Evolutionary conservation across 2,797 vertebrate genomes (phyloP).

Genomic region (Sebastes taczanowskii): DNA sequence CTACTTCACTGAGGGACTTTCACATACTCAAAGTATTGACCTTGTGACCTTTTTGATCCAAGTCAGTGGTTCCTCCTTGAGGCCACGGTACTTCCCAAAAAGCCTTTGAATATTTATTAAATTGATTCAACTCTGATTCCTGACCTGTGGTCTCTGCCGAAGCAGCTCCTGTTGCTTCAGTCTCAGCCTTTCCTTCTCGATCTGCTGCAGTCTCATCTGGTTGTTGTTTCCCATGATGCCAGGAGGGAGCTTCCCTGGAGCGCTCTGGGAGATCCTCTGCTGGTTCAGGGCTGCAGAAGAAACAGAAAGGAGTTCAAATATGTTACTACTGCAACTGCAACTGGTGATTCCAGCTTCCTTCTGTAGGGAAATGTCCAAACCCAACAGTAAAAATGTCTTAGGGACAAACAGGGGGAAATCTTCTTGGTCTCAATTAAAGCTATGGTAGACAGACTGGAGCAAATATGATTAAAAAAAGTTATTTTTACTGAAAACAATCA

Average conservation of each 20-base stretch:
- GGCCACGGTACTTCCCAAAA: neutral
- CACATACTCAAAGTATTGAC: neutral
- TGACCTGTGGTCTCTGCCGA: slow-evolving; percentile 97
- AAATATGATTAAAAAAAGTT: no score
- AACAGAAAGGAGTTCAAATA: neutral
- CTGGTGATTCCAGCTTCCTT: neutral
- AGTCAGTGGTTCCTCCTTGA: neutral
- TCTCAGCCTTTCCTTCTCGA: slow-evolving; percentile 94
- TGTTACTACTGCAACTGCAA: neutral
- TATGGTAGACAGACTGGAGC: no score
- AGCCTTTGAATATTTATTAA: neutral
- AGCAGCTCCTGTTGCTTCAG: slow-evolving; percentile 97
- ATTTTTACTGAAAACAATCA: no score
- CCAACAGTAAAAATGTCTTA: neutral
- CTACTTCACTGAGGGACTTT: neutral
- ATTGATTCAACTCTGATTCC: slow-evolving; percentile 53
- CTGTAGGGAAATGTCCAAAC: neutral
- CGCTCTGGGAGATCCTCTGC: slow-evolving; percentile 93
- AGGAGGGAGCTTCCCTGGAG: slow-evolving; percentile 90
- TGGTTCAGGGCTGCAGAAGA: slow-evolving; percentile 89
- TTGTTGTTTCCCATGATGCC: slow-evolving; percentile 84
- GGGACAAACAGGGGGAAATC: neutral
- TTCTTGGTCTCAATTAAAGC: neutral
- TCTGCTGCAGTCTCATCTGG: slow-evolving; percentile 94
- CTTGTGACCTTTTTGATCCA: neutral